Base-by-base conservation (phyloP, 1,140 invertebrate species). In the Drosophila nigrodunni region DNA sequence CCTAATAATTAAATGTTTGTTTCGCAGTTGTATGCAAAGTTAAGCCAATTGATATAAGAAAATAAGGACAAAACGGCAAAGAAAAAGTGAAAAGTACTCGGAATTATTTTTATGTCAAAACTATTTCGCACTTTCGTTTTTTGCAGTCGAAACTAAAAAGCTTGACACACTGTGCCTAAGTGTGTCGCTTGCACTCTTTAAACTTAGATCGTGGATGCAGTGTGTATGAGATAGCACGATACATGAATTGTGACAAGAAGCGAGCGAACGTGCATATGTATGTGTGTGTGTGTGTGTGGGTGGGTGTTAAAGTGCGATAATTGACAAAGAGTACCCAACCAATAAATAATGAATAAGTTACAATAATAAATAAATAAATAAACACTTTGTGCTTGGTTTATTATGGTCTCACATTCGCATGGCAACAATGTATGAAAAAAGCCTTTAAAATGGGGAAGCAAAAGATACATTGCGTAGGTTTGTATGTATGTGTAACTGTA, bases 301-400 rank as follows among this genome's bases (percentile, higher is more conserved):
- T 68, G 47, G 34, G 11, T 5, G 18, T 13, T 64, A 34, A 47
- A 35, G 72, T 80, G 60, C 57, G n/a, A n/a, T n/a, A 43, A 52
- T 41, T 41, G 18, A 15, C 5, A 30, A 30, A 50, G 18, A 71
- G 18, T 58, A 39, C 70, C 79, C 69, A 74, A 55, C 71, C 58
- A 54, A 58, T 54, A 46, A 57, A n/a, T 39, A 57, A 49, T 46
- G 70, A 21, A 61, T 66, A 79, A 75, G 46, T 60, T 73, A 80
- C 60, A 77, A 77, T 73, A 77, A 77, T 66, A 30, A 52, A 77
- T 50, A 59, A 70, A 70, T 46, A 49, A 52, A 61, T 37, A 74
- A 30, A 46, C 18, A 64, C 15, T 41, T 59, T 74, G 41, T 58
- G 50, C 44, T 58, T 43, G 49, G 47, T 52, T 78, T 66, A 69